Base-by-base conservation (phyloP, 2,888 invertebrate species). In the Iphiclides podalirius region DNA sequence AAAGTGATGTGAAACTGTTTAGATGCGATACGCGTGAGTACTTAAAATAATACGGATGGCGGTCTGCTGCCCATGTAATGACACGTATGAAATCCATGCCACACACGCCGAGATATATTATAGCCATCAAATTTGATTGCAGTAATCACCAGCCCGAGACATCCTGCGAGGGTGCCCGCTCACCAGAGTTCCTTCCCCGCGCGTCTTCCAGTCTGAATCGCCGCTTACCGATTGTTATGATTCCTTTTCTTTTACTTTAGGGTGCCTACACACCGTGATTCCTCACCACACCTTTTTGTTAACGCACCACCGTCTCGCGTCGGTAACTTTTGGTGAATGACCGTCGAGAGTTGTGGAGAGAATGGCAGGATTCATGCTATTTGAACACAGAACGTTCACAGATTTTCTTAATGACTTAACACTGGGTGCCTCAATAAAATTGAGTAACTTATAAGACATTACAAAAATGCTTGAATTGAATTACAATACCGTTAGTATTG, bases 321-420 rank as follows among this genome's bases (percentile, higher is more conserved):
- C 72, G 72, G 61, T 79, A 80, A 68, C 56, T 71, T 72, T 82
- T 85, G 75, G 81, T 88, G 86, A 87, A 87, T 86, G 87, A 75
- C 81, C 83, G 80, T 74, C 65, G 75, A 74, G 76, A 83, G 79
- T 79, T 60, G 79, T 80, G 82, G 79, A 75, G 72, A 76, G 83
- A 83, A 81, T 83, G 79, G 74, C 84, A 86, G 88, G 88, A 88
- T 72, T 79, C 79, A 88, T 76, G 88, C 80, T 83, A 60, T 56
- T 67, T 85, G 67, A 75, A 54, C 84, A 83, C 72, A 67, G 59
- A 60, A 62, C 67, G 64, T 61, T 65, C 69, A 71, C 71, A 70
- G 78, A 78, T 79, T 78, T 74, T 70, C 68, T 69, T 57, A n/a
- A 39, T 20, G 20, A 6, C 20, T 4, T 20, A 6, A 20, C 20